A percentile compares a stretch with the other conserved stretches of the same genome.
Conservation (phyloP, 2,797 vertebrate species). For the Artibeus lituratus region DNA sequence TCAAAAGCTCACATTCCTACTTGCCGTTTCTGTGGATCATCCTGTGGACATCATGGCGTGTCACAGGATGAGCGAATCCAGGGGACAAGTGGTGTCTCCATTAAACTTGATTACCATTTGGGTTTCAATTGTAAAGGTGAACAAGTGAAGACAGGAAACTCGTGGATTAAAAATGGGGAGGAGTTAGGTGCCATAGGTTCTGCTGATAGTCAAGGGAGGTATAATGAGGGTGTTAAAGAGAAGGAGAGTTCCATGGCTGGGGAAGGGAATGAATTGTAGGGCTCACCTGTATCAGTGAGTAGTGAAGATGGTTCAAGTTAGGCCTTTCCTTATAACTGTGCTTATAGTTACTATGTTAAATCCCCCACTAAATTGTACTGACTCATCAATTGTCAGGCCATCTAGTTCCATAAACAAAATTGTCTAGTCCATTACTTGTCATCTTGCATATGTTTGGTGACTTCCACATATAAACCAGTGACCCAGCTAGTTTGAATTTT, state of each 20-base stretch:
- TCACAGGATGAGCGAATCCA: not conserved
- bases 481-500: conserved; percentile 12
- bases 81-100: not conserved
- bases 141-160: not conserved
- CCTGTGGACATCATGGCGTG: not conserved
- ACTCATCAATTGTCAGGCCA: not conserved
- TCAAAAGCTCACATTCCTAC: not conserved
- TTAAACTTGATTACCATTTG: not conserved
- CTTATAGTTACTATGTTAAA: not conserved
- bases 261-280: not conserved
- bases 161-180: not conserved
- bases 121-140: not conserved
- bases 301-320: not conserved
- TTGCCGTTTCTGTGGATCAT: not conserved
- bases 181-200: not conserved
- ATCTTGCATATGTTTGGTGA: conserved; percentile 16
- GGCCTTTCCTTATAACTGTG: not conserved
- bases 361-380: not conserved
- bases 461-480: not conserved
- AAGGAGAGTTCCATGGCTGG: not conserved
- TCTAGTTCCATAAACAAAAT: not conserved
- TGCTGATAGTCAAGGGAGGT: not conserved
- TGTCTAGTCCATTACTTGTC: not conserved
- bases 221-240: not conserved
- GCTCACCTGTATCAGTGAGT: not conserved